Percentiles rank a stretch among this genome's conserved stretches.
phyloP scores from a whole-genome alignment of 1,140 invertebrate species.

The Drosophila sechellia region DNA sequence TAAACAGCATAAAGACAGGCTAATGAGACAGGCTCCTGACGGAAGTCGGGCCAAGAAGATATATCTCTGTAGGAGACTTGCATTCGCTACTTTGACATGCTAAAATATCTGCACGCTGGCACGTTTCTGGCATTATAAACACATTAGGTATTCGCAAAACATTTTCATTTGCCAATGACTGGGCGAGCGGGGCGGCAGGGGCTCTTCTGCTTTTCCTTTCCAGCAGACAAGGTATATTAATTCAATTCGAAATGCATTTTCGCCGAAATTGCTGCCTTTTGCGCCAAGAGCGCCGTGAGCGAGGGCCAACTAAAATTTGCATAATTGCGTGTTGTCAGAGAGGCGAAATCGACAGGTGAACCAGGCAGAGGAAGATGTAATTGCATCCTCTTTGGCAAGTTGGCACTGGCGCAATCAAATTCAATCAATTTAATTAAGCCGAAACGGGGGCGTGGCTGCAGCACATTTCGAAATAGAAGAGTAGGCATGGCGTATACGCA shows the following conservation, averaged over 20 bases:
- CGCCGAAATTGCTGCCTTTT: slow-evolving; percentile 64
- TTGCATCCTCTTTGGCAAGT: slow-evolving; percentile 32
- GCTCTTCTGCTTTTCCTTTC: background rate
- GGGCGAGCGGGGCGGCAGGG: background rate
- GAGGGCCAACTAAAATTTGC: slow-evolving; percentile 52
- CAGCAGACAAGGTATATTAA: slow-evolving; percentile 49
- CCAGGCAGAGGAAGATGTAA: slow-evolving; percentile 15
- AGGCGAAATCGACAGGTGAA: slow-evolving; percentile 31
- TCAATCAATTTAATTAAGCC: slow-evolving; percentile 80
- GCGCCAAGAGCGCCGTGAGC: slow-evolving; percentile 12
- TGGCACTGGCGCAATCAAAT: slow-evolving; percentile 66
- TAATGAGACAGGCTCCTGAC: slow-evolving; percentile 71
- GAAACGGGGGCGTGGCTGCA: slow-evolving; percentile 16
- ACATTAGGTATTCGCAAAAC: slow-evolving; percentile 71
- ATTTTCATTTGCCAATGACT: slow-evolving; percentile 51
- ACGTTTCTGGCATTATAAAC: slow-evolving; percentile 73
- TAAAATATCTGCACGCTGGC: slow-evolving; percentile 59
- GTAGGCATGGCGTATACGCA: slow-evolving; percentile 60
- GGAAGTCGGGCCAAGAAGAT: slow-evolving; percentile 44
- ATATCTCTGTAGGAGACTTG: slow-evolving; percentile 36
- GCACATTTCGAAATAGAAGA: slow-evolving; percentile 22
- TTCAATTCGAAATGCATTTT: slow-evolving; percentile 76
- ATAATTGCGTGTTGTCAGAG: slow-evolving; percentile 55
- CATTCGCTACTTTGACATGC: slow-evolving; percentile 59
- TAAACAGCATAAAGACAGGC: slow-evolving; percentile 42